These are phyloP conservation scores for Micromussa lordhowensis DNA, from an alignment of 92 coral and sea anemone genomes.

Conservation along the genomic window DNA sequence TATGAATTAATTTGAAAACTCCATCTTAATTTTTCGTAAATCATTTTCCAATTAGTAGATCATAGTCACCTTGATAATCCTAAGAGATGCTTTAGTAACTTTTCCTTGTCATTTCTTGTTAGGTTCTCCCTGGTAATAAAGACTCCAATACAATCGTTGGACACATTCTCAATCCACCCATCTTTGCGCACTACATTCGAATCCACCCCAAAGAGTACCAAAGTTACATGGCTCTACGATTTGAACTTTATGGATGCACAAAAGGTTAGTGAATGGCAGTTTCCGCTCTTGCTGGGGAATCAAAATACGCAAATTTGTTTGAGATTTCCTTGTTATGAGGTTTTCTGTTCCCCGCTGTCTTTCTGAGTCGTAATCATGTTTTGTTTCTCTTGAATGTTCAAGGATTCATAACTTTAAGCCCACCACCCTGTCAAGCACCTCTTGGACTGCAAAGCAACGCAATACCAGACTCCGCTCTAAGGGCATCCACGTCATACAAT, in stretches of 20 bases:
- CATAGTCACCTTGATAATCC: no score
- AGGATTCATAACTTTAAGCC: slow-evolving; percentile 35
- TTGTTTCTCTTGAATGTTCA: neutral
- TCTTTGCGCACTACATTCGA: slow-evolving; percentile 26
- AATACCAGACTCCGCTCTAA: slow-evolving; percentile 43
- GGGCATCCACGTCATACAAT: slow-evolving; percentile 23
- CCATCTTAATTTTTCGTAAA: no score
- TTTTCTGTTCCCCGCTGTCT: no score
- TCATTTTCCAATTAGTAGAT: no score
- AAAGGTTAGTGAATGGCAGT: neutral
- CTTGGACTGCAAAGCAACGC: slow-evolving; percentile 40
- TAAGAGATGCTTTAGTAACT: no score
- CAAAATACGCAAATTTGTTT: no score
- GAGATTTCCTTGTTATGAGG: no score
- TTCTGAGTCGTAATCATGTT: no score
- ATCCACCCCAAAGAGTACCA: slow-evolving; percentile 6
- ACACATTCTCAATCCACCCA: slow-evolving; percentile 27
- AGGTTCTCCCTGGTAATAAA: slow-evolving; percentile 20
- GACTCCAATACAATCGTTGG: slow-evolving; percentile 15
- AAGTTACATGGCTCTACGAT: slow-evolving; percentile 3
- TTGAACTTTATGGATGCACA: slow-evolving; percentile 29
- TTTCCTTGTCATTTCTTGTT: no score
- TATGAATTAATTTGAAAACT: no score
- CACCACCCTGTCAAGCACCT: slow-evolving; percentile 18
- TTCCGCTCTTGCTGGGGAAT: no score